Evolutionary conservation across 1,140 invertebrate species (phyloP), one percentile per base, ranked within the genome.

Genomic region (Venustaconcha ellipsiformis): DNA sequence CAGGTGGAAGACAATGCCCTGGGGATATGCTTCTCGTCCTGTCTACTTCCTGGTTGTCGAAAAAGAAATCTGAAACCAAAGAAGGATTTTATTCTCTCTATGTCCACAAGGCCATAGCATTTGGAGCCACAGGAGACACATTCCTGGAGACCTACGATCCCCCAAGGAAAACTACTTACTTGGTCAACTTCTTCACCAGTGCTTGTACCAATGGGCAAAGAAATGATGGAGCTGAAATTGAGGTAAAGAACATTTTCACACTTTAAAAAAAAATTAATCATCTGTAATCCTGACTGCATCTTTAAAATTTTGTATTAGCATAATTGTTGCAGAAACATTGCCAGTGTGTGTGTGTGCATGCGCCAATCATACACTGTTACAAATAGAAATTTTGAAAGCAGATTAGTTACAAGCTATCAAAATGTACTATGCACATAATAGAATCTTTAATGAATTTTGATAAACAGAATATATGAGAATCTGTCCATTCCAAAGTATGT

Each of bases 141-240:
- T 78, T 55, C 57, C 56, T 81, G 63, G 80, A 81, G 59, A 65
- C 57, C 23, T 81, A 62, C 63, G n/a, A 72, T 4, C 73, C 78
- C 17, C 80, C 77, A 15, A 64, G 80, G 56, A 65, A 60, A 8
- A 67, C 70, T 13, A 76, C 80, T 14, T 81, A 81, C 59, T 66
- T 79, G 30, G 60, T 81, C 62, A 79, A 79, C 68, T 73, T 67
- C 67, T 74, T 79, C 57, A 76, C 73, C 12, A 57, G 64, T n/a
- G 59, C 37, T 57, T 23, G 55, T 48, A 74, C 69, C 64, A 66
- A 60, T 57, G 67, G 67, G 15, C 67, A 75, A 14, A 18, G 66
- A 1, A 57, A 56, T 57, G 67, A 70, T 57, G 73, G 73, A 13
- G 57, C 20, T 11, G 58, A 69, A 4, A 60, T 75, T 11, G 67